These are phyloP conservation scores for Trichoplusia ni DNA, from an alignment of 1,140 invertebrate genomes.

Conservation along the genomic window DNA sequence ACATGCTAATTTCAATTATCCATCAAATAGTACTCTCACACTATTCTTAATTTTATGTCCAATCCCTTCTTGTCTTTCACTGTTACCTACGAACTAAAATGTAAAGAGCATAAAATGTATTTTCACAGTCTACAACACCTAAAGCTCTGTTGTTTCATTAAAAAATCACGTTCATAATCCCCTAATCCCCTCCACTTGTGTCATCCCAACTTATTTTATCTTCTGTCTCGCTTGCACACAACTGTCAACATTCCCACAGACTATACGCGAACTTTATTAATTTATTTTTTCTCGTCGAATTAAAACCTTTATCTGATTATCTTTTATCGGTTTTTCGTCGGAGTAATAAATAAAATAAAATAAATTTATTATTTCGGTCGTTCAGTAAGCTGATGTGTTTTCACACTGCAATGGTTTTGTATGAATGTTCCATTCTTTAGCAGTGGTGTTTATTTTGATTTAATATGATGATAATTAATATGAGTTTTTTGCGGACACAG, in stretches of 20 bases:
- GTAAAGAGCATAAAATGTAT: neutral
- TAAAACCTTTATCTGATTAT: constrained; percentile 76
- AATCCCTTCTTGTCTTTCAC: too few relatives aligned
- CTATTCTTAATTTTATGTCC: too few relatives aligned
- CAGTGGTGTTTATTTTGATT: constrained; percentile 28
- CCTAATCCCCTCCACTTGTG: constrained; percentile 19
- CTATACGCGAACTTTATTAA: constrained; percentile 43
- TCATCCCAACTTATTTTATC: constrained; percentile 29
- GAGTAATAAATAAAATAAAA: constrained; percentile 53
- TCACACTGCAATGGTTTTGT: constrained; percentile 53
- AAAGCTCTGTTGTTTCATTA: constrained; percentile 3
- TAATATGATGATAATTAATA: constrained; percentile 2
- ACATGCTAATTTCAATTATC: too few relatives aligned
- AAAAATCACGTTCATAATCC: constrained; percentile 11
- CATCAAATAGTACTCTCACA: too few relatives aligned
- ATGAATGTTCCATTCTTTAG: constrained; percentile 47
- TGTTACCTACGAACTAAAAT: neutral
- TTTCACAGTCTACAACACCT: neutral
- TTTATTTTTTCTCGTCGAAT: constrained; percentile 56
- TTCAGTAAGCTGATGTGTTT: constrained; percentile 67
- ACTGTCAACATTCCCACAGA: constrained; percentile 60
- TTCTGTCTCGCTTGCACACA: constrained; percentile 37
- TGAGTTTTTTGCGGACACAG: constrained; percentile 18
- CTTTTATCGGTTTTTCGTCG: constrained; percentile 50
- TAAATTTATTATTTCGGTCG: constrained; percentile 52